Percentiles rank a stretch among this genome's conserved stretches.
phyloP scores from a whole-genome alignment of 1,140 invertebrate species.

The Rhysida immarginata region DNA sequence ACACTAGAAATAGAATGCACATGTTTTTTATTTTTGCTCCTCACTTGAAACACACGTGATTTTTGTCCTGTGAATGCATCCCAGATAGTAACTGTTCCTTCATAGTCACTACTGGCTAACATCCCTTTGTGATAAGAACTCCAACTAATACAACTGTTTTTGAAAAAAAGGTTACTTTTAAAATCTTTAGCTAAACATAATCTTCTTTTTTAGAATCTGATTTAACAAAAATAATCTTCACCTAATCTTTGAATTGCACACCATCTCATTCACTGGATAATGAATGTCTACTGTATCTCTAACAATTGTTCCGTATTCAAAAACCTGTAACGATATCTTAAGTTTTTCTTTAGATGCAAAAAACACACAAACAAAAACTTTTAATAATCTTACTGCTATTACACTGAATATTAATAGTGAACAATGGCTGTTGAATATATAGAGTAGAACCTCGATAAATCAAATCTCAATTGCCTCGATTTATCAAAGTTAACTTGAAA shows the following conservation, averaged over 20 bases:
- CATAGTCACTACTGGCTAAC: constrained; percentile 87
- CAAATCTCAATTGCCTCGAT: too few species aligned
- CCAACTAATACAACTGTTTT: constrained; percentile 74
- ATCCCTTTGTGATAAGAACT: constrained; percentile 81
- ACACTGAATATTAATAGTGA: constrained; percentile 8
- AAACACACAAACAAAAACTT: constrained; percentile 1
- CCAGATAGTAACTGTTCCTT: constrained; percentile 86
- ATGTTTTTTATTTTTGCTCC: constrained; percentile 19
- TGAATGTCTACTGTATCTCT: constrained; percentile 72
- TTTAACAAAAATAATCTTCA: constrained; percentile 13
- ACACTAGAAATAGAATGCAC: background rate
- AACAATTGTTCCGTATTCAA: constrained; percentile 76
- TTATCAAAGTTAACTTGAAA: too few species aligned
- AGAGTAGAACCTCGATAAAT: too few species aligned
- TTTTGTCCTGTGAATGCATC: constrained; percentile 65
- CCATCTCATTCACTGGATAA: constrained; percentile 83
- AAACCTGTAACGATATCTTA: constrained; percentile 29
- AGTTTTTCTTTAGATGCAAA: background rate
- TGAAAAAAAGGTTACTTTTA: constrained; percentile 4
- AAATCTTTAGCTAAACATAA: background rate
- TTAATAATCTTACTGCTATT: constrained; percentile 7
- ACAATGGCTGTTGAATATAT: background rate
- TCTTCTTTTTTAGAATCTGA: background rate
- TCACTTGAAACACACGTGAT: constrained; percentile 39
- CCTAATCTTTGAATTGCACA: constrained; percentile 79